phyloP scores from a whole-genome alignment of 2,888 invertebrate genomes.

The Thalpophila matura region DNA sequence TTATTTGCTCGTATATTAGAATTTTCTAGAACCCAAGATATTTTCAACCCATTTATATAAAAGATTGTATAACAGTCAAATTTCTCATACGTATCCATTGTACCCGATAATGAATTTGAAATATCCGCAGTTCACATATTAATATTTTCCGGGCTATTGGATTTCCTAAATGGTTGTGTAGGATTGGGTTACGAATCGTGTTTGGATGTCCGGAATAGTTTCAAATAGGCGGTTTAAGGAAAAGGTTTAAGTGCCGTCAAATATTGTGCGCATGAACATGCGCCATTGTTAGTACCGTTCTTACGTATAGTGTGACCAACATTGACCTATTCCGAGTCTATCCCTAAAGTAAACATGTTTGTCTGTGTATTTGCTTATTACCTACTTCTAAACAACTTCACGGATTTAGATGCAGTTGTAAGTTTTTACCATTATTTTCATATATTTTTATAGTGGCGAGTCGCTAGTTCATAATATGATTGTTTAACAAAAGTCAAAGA shows the following conservation, averaged over 20 bases:
- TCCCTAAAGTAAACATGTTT: too few species aligned
- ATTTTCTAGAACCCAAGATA: slow-evolving; percentile 15
- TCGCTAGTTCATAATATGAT: neutral
- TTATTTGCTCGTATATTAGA: slow-evolving; percentile 23
- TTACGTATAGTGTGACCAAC: too few species aligned
- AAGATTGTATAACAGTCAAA: slow-evolving; percentile 27
- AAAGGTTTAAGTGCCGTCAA: neutral
- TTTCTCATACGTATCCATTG: slow-evolving; percentile 14
- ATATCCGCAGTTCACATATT: slow-evolving; percentile 36
- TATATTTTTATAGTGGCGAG: too few species aligned
- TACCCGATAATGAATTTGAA: slow-evolving; percentile 43
- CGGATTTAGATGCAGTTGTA: too few species aligned
- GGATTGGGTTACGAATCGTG: slow-evolving; percentile 11
- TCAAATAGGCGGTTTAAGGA: neutral
- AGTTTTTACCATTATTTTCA: too few species aligned
- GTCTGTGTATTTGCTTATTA: too few species aligned
- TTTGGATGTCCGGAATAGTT: slow-evolving; percentile 17
- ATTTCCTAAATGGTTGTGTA: slow-evolving; percentile 34
- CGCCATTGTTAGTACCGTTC: neutral
- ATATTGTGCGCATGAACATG: neutral
- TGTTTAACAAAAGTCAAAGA: neutral
- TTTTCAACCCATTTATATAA: too few species aligned
- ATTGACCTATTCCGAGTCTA: neutral
- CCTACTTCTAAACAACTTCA: too few species aligned
- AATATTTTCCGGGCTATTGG: slow-evolving; percentile 42